phyloP scores from a whole-genome alignment of 2,113 vertebrate genomes.

The Galeopterus variegatus region DNA sequence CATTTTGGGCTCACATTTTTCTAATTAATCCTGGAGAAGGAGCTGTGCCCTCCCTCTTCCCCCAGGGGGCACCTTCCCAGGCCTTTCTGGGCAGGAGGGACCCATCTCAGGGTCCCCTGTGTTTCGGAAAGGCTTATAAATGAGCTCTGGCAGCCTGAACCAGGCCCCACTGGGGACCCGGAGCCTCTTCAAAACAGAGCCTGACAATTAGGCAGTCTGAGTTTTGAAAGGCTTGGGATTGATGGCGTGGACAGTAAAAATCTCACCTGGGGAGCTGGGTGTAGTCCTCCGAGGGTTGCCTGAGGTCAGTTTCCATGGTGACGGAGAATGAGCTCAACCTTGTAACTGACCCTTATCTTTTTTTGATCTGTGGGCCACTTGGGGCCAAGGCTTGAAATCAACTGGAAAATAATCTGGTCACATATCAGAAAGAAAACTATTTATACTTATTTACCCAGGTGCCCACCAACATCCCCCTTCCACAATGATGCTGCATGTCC shows the following conservation, averaged over 20 bases:
- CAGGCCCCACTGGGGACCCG: conserved; percentile 59
- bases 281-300: conserved; percentile 94
- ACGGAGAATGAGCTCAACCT: conserved; percentile 95
- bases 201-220: conserved; percentile 87
- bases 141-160: conserved; percentile 87
- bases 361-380: conserved; percentile 93
- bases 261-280: conserved; percentile 93
- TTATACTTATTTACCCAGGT: conserved; percentile 90
- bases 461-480: conserved; percentile 76
- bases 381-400: conserved; percentile 92
- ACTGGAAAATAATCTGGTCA: conserved; percentile 93
- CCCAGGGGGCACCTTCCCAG: conserved; percentile 59
- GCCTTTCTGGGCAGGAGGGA: conserved; percentile 78
- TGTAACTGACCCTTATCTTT: conserved; percentile 98
- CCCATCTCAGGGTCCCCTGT: conserved; percentile 80
- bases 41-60: conserved; percentile 80
- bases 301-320: conserved; percentile 98
- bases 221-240: conserved; percentile 90
- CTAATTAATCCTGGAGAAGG: conserved; percentile 89
- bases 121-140: conserved; percentile 90
- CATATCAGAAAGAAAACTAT: conserved; percentile 92
- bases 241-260: conserved; percentile 92
- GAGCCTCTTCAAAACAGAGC: conserved; percentile 73
- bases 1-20: conserved; percentile 70
- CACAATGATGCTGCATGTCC: background rate